A percentile compares a stretch with the other conserved stretches of the same genome.
Conservation (phyloP, 2,797 vertebrate genomes). For the Alosa sapidissima region DNA sequence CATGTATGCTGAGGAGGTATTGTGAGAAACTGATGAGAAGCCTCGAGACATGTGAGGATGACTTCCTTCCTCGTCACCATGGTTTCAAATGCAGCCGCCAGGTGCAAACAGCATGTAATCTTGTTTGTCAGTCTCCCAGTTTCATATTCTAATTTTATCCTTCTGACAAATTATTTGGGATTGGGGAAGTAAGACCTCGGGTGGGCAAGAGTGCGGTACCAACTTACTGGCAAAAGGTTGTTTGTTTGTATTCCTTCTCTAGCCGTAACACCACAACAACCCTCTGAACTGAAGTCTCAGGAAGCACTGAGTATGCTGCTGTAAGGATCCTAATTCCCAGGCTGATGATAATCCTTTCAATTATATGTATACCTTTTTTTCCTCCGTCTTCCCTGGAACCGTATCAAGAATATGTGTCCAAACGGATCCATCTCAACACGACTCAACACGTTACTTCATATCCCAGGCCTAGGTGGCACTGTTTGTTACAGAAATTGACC, state of each 20-base stretch:
- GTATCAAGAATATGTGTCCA: no score
- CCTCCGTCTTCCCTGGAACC: no score
- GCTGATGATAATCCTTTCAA: no score
- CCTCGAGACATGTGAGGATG: conserved; percentile 69
- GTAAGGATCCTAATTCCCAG: no score
- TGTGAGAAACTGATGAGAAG: conserved; percentile 62
- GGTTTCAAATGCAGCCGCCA: conserved; percentile 75
- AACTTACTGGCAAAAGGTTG: conserved; percentile 43
- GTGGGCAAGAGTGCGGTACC: conserved; percentile 55
- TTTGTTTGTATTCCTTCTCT: conserved; percentile 5
- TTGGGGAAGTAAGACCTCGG: conserved; percentile 60
- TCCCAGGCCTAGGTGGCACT: no score
- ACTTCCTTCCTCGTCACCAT: conserved; percentile 69
- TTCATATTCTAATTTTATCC: conserved; percentile 73
- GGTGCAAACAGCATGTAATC: conserved; percentile 78
- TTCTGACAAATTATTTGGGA: conserved; percentile 74
- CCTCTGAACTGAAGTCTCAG: background rate
- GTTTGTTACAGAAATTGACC: no score
- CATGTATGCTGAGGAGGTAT: background rate
- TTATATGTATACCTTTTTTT: no score
- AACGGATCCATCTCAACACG: no score
- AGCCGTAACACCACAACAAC: background rate
- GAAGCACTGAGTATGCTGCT: no score
- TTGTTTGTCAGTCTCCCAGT: conserved; percentile 70
- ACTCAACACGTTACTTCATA: no score